Evolutionary conservation across 2,113 vertebrate species (phyloP).

Genomic region (Circaetus gallicus): DNA sequence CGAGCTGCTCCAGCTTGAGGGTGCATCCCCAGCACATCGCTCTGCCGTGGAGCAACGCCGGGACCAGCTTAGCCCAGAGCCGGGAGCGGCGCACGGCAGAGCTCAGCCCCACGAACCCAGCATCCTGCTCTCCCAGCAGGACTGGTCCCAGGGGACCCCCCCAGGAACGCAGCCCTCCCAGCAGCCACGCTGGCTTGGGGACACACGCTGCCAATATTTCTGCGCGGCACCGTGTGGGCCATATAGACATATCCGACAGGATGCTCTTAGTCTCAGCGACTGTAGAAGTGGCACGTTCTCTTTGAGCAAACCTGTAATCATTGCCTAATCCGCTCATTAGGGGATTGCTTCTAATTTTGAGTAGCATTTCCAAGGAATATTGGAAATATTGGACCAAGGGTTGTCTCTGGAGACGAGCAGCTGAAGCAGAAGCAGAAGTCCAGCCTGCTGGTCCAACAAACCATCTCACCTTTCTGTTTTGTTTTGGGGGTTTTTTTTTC

Average conservation of each 20-base stretch:
- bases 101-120: not conserved
- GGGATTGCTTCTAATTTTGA: not conserved
- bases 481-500: not conserved
- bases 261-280: too few relatives aligned
- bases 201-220: not conserved
- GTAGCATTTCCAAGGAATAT: not conserved
- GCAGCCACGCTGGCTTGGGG: not conserved
- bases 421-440: not conserved
- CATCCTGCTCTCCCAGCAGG: not conserved
- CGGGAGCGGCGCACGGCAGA: not conserved
- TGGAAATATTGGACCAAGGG: not conserved
- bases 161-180: not conserved
- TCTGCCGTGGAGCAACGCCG: not conserved
- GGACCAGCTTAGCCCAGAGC: not conserved
- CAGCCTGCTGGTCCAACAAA: not conserved
- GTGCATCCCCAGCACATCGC: not conserved
- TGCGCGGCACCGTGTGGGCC: fast-evolving
- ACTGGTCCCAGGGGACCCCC: not conserved
- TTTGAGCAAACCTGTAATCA: not conserved
- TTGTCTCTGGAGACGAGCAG: not conserved
- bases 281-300: not conserved
- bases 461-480: not conserved
- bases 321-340: not conserved
- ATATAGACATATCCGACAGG: not conserved
- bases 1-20: not conserved